Percentiles rank a stretch among this genome's conserved stretches.
Evolutionary conservation across 2,113 vertebrate species (phyloP).

Genomic region (Uropsilus gracilis): DNA sequence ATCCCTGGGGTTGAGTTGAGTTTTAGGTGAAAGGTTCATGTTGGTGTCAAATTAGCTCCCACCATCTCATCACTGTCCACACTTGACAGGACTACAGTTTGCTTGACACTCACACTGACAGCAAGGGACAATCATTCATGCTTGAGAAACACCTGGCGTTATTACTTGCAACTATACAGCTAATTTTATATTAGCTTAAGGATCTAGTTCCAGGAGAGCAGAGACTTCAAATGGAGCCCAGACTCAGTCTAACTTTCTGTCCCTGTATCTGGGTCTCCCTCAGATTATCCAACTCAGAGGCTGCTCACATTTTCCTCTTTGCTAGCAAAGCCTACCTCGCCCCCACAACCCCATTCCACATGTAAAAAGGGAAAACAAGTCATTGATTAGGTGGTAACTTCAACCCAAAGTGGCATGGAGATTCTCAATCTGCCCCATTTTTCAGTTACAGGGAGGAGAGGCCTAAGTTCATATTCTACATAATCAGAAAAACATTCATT

Average conservation of each 20-base stretch:
- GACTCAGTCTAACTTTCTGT: neutral
- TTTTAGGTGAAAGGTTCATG: slow-evolving; percentile 77
- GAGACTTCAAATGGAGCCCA: neutral
- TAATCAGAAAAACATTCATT: neutral
- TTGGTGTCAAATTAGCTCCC: slow-evolving; percentile 52
- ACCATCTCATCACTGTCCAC: slow-evolving; percentile 41
- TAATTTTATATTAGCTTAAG: neutral
- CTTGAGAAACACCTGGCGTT: slow-evolving; percentile 55
- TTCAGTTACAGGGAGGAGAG: neutral
- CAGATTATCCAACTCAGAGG: neutral
- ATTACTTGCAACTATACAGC: neutral
- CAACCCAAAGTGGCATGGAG: neutral
- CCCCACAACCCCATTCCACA: no score
- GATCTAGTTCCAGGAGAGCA: neutral
- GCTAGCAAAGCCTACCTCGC: neutral
- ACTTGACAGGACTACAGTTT: slow-evolving; percentile 54
- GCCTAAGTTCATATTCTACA: neutral
- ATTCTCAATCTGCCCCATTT: neutral
- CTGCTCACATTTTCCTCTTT: neutral
- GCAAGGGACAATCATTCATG: neutral
- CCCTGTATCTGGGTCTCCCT: neutral
- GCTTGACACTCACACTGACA: slow-evolving; percentile 17
- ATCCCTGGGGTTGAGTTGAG: slow-evolving; percentile 76
- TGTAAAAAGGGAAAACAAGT: neutral
- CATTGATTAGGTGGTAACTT: neutral